phyloP scores from a whole-genome alignment of 2,797 vertebrate species.

The Australoheros facetus region DNA sequence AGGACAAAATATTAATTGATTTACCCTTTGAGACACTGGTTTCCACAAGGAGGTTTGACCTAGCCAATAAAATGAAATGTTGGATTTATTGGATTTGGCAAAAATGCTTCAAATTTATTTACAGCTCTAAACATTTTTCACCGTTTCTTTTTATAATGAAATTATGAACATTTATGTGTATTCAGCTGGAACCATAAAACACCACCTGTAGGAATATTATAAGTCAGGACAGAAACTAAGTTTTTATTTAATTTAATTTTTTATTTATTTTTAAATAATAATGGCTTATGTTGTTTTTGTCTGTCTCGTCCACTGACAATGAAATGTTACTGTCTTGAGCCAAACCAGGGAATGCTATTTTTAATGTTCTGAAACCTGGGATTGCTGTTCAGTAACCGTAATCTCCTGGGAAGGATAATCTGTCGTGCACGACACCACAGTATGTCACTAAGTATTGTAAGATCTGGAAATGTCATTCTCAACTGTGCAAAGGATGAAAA shows the following conservation, averaged over 20 bases:
- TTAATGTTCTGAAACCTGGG: background rate
- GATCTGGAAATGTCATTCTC: background rate
- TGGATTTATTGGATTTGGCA: background rate
- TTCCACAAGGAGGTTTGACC: background rate
- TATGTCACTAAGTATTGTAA: background rate
- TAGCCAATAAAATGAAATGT: background rate
- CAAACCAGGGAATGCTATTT: slow-evolving; percentile 10
- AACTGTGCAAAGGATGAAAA: background rate
- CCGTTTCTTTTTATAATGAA: background rate
- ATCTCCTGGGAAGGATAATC: background rate
- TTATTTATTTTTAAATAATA: background rate
- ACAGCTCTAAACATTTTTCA: background rate
- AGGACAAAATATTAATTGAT: slow-evolving; percentile 23
- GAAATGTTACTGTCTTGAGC: slow-evolving; percentile 8
- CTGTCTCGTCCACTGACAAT: slow-evolving; percentile 25
- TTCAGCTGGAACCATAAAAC: background rate
- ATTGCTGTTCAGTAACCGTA: background rate
- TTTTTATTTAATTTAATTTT: rapidly evolving
- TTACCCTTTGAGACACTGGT: background rate
- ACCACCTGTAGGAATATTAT: background rate
- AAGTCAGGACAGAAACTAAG: background rate
- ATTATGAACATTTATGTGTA: background rate
- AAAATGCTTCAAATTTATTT: background rate
- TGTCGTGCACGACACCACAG: background rate
- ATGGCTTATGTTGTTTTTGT: background rate